These are phyloP conservation scores for Drosophila quadrilineata DNA, from an alignment of 1,140 invertebrate species.

Conservation along the genomic window DNA sequence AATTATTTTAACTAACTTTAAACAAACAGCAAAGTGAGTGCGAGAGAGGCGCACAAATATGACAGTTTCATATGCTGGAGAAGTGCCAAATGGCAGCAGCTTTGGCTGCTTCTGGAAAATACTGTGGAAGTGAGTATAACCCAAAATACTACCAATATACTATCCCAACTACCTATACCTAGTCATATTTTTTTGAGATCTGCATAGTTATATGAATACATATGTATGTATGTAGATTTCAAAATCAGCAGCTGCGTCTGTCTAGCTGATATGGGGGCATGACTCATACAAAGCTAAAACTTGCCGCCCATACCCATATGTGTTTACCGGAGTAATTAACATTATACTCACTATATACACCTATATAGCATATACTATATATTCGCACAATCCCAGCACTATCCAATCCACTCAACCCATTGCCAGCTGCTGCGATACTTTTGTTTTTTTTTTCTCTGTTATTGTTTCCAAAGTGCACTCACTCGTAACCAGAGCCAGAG, in stretches of 20 bases:
- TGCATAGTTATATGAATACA: too few relatives aligned
- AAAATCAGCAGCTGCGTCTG: conserved; percentile 13
- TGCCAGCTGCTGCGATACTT: conserved; percentile 34
- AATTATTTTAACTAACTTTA: conserved; percentile 25
- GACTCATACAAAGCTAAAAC: conserved; percentile 44
- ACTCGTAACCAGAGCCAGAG: conserved; percentile 63
- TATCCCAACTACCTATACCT: too few relatives aligned
- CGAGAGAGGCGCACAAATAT: too few relatives aligned
- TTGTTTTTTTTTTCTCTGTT: conserved; percentile 16
- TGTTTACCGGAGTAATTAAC: conserved; percentile 65
- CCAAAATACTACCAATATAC: too few relatives aligned
- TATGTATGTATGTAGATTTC: too few relatives aligned
- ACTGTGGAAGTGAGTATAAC: conserved; percentile 88
- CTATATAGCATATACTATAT: not conserved
- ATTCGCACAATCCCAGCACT: conserved; percentile 11
- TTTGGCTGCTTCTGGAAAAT: conserved; percentile 95
- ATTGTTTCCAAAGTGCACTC: conserved; percentile 66
- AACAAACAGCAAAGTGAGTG: conserved; percentile 30
- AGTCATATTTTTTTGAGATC: conserved; percentile 1
- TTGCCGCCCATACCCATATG: too few relatives aligned
- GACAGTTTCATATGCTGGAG: conserved; percentile 93
- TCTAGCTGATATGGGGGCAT: conserved; percentile 45
- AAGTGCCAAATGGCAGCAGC: conserved; percentile 93
- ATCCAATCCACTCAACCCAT: conserved; percentile 3
- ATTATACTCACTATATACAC: conserved; percentile 9